A percentile compares a stretch with the other conserved stretches of the same genome.
These are phyloP conservation scores for Oophaga pumilio DNA, from an alignment of 2,113 vertebrate species.

Conservation along the genomic window DNA sequence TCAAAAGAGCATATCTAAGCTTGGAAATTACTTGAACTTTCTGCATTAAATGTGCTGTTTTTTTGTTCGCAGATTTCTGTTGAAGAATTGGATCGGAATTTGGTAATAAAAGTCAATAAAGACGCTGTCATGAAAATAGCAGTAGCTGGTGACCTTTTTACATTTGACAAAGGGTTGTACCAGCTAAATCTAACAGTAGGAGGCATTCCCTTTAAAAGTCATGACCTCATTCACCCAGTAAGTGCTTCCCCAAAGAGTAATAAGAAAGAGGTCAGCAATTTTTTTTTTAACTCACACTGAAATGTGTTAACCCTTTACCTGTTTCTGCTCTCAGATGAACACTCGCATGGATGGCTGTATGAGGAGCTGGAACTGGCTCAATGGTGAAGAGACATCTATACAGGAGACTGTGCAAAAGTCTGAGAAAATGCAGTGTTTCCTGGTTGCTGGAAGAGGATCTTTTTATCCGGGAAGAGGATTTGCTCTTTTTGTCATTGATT, in stretches of 20 bases:
- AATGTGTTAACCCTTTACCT: not conserved
- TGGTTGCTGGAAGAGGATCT: slow-evolving; percentile 77
- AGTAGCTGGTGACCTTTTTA: slow-evolving; percentile 87
- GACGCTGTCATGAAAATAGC: slow-evolving; percentile 98
- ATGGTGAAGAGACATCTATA: slow-evolving; percentile 86
- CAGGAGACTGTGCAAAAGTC: slow-evolving; percentile 85
- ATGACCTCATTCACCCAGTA: slow-evolving; percentile 83
- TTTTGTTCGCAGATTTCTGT: slow-evolving; percentile 83
- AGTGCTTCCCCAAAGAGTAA: slow-evolving; percentile 56
- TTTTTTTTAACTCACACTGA: not conserved
- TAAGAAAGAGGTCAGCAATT: not conserved
- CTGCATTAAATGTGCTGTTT: not conserved
- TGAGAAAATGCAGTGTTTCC: slow-evolving; percentile 91
- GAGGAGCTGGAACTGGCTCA: slow-evolving; percentile 91
- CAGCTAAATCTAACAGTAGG: slow-evolving; percentile 94
- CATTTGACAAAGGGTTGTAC: slow-evolving; percentile 82
- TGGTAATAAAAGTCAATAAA: slow-evolving; percentile 91
- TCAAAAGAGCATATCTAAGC: too few relatives aligned
- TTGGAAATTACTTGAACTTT: not conserved
- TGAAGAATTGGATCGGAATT: slow-evolving; percentile 87
- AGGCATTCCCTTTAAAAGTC: slow-evolving; percentile 87
- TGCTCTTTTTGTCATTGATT: slow-evolving; percentile 83
- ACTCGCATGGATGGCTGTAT: slow-evolving; percentile 92
- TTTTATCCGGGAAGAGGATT: slow-evolving; percentile 88
- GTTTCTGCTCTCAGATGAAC: slow-evolving; percentile 80